phyloP scores from a whole-genome alignment of 2,797 vertebrate genomes.

The Poeciliopsis turneri region DNA sequence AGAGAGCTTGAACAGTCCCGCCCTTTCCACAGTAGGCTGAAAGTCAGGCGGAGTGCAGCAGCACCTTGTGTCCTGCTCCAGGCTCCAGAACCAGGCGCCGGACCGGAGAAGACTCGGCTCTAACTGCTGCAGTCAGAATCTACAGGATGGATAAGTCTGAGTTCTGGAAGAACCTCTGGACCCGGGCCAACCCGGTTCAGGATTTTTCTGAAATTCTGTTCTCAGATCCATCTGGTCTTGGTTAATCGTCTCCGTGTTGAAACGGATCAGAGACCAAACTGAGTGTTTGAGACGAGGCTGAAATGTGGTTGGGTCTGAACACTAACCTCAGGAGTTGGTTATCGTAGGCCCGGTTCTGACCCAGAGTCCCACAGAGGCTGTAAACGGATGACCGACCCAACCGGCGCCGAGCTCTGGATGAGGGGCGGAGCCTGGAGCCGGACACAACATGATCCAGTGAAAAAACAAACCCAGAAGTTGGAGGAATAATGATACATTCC shows the following conservation, averaged over 20 bases:
- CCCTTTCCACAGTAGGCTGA: conserved; percentile 26
- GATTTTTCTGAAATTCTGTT: background rate
- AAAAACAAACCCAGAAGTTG: conserved; percentile 75
- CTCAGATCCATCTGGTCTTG: background rate
- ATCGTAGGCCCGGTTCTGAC: background rate
- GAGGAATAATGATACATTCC: conserved; percentile 81
- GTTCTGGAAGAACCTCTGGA: background rate
- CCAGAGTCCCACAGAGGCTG: background rate
- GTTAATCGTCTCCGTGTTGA: background rate
- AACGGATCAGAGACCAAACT: too few relatives aligned
- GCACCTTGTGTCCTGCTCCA: conserved; percentile 27
- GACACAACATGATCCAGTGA: conserved; percentile 42
- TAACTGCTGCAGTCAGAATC: background rate
- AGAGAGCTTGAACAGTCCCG: conserved; percentile 41
- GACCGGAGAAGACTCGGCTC: background rate
- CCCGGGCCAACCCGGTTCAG: background rate
- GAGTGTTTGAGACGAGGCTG: background rate
- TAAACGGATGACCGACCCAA: background rate
- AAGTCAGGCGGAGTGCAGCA: background rate
- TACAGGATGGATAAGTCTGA: background rate
- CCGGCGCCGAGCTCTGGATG: background rate
- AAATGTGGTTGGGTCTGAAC: background rate
- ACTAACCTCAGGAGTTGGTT: background rate
- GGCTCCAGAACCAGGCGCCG: conserved; percentile 23
- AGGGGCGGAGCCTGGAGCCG: conserved; percentile 40